A percentile compares a stretch with the other conserved stretches of the same genome.
Evolutionary conservation across 2,888 invertebrate species (phyloP).

Genomic region (Nephrotoma guestfalica): DNA sequence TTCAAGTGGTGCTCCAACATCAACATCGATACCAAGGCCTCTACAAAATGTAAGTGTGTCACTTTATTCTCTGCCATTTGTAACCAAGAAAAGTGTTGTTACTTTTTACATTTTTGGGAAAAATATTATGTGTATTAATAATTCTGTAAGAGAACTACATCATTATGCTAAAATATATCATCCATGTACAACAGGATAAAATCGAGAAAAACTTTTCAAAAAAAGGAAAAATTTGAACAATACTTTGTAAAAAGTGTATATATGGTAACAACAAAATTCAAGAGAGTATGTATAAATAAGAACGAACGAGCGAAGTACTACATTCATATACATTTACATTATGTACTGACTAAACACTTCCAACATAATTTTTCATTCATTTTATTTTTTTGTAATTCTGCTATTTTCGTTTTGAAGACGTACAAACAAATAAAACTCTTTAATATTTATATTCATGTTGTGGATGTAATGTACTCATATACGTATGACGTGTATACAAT

Average conservation of each 20-base stretch:
- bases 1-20: conserved; percentile 6
- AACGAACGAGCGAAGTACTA: background rate
- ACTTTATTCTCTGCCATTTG: background rate
- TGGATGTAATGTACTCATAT: background rate
- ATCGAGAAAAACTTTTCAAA: background rate
- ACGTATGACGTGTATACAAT: background rate
- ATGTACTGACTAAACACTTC: background rate
- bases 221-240: background rate
- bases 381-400: background rate
- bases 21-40: conserved; percentile 24
- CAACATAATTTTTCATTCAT: background rate
- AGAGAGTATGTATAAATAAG: background rate
- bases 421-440: background rate
- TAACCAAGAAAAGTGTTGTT: background rate
- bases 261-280: background rate
- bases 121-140: background rate
- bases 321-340: background rate
- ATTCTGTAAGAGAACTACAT: background rate
- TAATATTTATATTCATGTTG: background rate
- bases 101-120: background rate
- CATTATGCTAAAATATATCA: background rate
- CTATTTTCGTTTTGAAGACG: background rate
- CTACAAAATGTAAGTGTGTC: conserved; percentile 28
- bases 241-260: background rate
- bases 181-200: background rate